phyloP scores from a whole-genome alignment of 2,797 vertebrate species.

The Numenius phaeopus region DNA sequence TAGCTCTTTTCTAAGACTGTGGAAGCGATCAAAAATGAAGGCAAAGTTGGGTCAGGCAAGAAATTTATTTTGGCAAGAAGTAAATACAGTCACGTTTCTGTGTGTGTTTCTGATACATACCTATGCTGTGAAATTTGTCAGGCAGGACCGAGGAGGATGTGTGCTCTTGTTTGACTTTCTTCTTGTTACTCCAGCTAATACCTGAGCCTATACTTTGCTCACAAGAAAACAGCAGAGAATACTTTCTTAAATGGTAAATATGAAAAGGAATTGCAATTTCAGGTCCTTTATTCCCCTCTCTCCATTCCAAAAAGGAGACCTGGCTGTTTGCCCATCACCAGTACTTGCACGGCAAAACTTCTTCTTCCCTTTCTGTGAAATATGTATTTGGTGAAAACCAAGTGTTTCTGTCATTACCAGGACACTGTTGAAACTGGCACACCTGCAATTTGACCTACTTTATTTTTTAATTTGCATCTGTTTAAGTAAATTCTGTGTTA shows the following conservation, averaged over 20 bases:
- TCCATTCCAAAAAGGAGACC: neutral
- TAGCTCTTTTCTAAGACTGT: neutral
- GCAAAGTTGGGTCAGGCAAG: neutral
- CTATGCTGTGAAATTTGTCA: neutral
- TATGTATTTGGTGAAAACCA: slow-evolving; percentile 14
- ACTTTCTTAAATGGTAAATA: neutral
- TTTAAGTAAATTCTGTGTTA: slow-evolving; percentile 55
- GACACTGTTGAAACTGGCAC: slow-evolving; percentile 41
- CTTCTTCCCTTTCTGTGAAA: slow-evolving; percentile 7
- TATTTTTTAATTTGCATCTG: slow-evolving; percentile 41
- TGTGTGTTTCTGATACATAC: neutral
- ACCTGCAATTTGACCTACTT: slow-evolving; percentile 47
- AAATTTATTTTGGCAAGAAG: neutral
- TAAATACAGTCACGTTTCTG: neutral
- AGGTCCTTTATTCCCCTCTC: neutral
- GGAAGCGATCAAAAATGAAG: neutral
- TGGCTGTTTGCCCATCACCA: neutral
- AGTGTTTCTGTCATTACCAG: slow-evolving; percentile 58
- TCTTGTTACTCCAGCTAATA: neutral
- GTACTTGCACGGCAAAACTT: slow-evolving; percentile 39
- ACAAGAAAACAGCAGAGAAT: neutral
- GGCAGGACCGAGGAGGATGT: neutral
- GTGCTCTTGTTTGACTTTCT: neutral
- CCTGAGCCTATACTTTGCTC: neutral
- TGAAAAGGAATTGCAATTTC: slow-evolving; percentile 1